Evolutionary conservation across 2,888 invertebrate genomes (phyloP).

Genomic region (Drosophila algonquin): DNA sequence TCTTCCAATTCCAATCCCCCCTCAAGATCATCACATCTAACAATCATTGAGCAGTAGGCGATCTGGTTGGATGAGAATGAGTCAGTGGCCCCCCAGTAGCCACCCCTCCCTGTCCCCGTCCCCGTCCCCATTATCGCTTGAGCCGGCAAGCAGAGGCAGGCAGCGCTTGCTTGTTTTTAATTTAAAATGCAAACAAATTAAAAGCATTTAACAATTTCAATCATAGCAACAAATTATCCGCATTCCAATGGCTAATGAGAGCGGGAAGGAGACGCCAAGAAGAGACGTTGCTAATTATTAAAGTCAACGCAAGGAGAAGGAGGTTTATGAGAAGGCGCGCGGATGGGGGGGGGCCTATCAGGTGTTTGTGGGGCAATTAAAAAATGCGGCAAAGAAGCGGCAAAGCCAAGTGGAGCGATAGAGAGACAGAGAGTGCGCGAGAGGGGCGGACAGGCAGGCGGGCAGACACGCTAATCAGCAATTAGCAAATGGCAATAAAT

Average conservation of each 20-base stretch:
- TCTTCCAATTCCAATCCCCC: not conserved
- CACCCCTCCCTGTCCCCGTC: too few relatives aligned
- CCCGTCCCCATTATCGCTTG: too few relatives aligned
- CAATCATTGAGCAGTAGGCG: not conserved
- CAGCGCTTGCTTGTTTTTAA: constrained; percentile 41
- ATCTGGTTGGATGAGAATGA: not conserved
- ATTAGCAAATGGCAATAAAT: constrained; percentile 73
- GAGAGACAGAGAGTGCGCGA: constrained; percentile 10
- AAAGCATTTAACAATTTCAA: constrained; percentile 69
- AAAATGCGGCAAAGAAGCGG: constrained; percentile 20
- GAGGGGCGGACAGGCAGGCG: constrained; percentile 9
- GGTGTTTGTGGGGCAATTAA: constrained; percentile 49
- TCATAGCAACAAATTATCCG: constrained; percentile 77
- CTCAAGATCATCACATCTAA: not conserved
- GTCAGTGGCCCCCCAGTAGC: not conserved
- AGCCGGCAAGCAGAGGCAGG: constrained; percentile 30
- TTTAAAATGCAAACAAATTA: constrained; percentile 74
- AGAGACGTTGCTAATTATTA: constrained; percentile 57
- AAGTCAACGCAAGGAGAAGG: constrained; percentile 46
- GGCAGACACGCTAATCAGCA: constrained; percentile 64
- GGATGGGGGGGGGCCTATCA: not conserved
- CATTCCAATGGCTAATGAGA: constrained; percentile 65
- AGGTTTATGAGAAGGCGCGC: constrained; percentile 8
- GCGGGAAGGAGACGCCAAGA: constrained; percentile 44
- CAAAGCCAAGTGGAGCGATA: not conserved